phyloP scores from a whole-genome alignment of 2,113 vertebrate genomes.

The Mormyrus lacerda region DNA sequence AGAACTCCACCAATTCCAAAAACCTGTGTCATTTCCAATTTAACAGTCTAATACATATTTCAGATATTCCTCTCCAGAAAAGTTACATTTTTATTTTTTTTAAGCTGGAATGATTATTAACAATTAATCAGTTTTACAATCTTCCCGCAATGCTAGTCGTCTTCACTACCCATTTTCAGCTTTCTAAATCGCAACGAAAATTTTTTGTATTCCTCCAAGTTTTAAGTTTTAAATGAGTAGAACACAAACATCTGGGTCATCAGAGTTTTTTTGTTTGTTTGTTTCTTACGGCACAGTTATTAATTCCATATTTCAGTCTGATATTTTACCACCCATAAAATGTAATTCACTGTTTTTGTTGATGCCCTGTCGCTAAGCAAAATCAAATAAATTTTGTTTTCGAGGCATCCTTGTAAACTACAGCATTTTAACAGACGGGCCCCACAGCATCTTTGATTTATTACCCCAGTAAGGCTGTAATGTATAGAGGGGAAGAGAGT shows the following conservation, averaged over 20 bases:
- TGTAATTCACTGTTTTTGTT: background rate
- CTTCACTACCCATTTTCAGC: background rate
- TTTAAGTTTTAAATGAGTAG: background rate
- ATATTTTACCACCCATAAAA: background rate
- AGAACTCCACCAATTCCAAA: background rate
- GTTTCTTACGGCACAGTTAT: background rate
- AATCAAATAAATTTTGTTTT: background rate
- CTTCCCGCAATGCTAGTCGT: background rate
- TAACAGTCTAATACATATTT: background rate
- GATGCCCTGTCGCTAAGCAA: background rate
- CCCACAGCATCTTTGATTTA: background rate
- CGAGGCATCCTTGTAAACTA: background rate
- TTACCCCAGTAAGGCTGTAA: background rate
- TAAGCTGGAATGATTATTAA: background rate
- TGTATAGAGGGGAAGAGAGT: conserved; percentile 23
- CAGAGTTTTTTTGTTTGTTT: conserved; percentile 8
- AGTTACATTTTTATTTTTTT: background rate
- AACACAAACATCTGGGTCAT: background rate
- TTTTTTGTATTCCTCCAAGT: background rate
- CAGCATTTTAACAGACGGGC: background rate
- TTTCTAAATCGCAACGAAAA: background rate
- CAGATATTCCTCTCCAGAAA: background rate
- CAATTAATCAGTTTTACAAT: background rate
- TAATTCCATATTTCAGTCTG: background rate
- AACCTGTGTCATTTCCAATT: background rate